Conservation (phyloP, 2,113 vertebrate species). For the Puffinus mauretanicus region DNA sequence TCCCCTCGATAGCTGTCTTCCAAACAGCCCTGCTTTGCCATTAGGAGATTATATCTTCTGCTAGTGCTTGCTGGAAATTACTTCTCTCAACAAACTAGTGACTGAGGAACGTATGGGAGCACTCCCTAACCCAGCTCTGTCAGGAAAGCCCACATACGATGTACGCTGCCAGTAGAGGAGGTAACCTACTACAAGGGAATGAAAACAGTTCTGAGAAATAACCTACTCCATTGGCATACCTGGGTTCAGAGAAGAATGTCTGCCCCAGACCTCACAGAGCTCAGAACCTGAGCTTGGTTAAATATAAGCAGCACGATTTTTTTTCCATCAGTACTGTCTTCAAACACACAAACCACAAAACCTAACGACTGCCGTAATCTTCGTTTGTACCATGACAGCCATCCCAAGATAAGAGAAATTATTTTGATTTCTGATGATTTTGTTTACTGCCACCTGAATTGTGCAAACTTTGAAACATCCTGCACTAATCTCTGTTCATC, state of each 20-base stretch:
- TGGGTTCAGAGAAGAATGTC: background rate
- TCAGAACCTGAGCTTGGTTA: background rate
- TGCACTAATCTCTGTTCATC: background rate
- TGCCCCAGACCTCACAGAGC: background rate
- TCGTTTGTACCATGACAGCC: background rate
- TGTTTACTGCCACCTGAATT: background rate
- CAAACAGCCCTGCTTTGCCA: background rate
- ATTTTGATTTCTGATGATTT: background rate
- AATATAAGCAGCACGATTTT: background rate
- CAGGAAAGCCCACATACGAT: background rate
- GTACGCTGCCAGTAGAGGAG: background rate
- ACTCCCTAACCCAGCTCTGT: background rate
- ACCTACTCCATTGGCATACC: background rate
- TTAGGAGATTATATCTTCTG: background rate
- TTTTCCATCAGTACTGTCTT: background rate
- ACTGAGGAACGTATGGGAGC: background rate
- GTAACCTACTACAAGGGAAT: background rate
- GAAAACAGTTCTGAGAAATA: background rate
- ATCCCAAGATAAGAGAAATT: background rate
- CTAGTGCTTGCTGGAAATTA: background rate
- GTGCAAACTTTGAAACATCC: background rate
- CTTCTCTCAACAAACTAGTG: background rate
- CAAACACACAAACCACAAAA: background rate
- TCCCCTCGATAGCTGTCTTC: background rate
- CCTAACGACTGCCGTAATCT: background rate